Evolutionary conservation across 2,113 vertebrate species (phyloP).

Genomic region (Capricornis sumatraensis): DNA sequence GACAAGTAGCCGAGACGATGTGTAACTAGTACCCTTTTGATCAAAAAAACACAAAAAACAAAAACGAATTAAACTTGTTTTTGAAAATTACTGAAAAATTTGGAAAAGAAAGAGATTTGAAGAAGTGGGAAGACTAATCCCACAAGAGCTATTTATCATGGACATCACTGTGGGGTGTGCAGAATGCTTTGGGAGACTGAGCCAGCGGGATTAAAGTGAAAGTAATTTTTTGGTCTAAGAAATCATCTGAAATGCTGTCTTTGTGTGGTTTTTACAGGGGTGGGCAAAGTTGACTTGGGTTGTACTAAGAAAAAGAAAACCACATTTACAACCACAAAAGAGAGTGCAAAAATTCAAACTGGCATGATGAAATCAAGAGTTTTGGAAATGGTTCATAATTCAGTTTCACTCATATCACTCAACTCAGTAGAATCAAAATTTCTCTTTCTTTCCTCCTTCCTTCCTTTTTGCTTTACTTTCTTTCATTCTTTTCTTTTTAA

Average conservation of each 20-base stretch:
- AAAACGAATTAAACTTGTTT: conserved; percentile 36
- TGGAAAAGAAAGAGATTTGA: neutral
- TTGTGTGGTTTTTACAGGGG: conserved; percentile 4
- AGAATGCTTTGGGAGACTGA: neutral
- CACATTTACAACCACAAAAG: conserved; percentile 35
- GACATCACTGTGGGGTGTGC: neutral
- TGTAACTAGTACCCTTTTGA: conserved; percentile 41
- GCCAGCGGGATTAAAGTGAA: neutral
- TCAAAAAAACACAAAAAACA: conserved; percentile 21
- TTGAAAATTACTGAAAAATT: conserved; percentile 19
- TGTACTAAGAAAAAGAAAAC: neutral
- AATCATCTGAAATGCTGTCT: conserved; percentile 17
- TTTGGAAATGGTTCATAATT: conserved; percentile 11
- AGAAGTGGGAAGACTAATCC: neutral
- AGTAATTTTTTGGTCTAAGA: conserved; percentile 34
- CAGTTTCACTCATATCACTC: neutral
- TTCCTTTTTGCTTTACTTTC: neutral
- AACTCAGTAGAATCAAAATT: neutral
- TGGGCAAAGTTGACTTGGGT: neutral
- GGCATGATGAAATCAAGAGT: neutral
- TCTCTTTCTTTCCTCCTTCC: neutral
- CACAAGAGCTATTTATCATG: neutral
- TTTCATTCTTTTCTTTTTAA: neutral
- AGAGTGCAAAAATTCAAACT: neutral
- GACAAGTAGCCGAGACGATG: neutral